Conservation (phyloP, 2,797 vertebrate species). For the Cirrhinus molitorella region DNA sequence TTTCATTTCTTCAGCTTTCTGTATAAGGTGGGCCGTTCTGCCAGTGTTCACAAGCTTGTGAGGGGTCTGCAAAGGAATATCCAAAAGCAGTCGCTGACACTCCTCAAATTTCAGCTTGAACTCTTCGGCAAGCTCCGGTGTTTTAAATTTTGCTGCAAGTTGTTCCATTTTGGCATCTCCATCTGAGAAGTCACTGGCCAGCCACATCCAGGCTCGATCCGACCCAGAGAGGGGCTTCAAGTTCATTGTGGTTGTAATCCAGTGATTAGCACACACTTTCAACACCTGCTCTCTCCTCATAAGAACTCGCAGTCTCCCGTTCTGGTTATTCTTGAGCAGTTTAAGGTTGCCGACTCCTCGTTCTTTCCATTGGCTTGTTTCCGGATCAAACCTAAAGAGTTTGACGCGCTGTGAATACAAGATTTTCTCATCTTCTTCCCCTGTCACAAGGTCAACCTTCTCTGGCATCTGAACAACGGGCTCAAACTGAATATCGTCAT, state of each 20-base stretch:
- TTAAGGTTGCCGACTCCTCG: slow-evolving; percentile 94
- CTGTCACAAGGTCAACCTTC: slow-evolving; percentile 93
- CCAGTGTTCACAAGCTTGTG: slow-evolving; percentile 96
- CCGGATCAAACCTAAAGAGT: slow-evolving; percentile 92
- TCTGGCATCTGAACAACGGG: slow-evolving; percentile 98
- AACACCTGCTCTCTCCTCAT: slow-evolving; percentile 98
- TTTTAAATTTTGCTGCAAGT: slow-evolving; percentile 97
- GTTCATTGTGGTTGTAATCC: slow-evolving; percentile 99
- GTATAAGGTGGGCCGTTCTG: slow-evolving; percentile 93
- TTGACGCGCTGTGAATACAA: slow-evolving; percentile 94
- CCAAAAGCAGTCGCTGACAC: slow-evolving; percentile 91
- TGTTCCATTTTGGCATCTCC: slow-evolving; percentile 92
- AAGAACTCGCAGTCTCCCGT: slow-evolving; percentile 91
- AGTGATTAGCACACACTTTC: slow-evolving; percentile 98
- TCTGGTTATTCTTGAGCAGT: slow-evolving; percentile 90
- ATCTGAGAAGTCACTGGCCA: slow-evolving; percentile 95
- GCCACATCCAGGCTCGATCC: slow-evolving; percentile 97
- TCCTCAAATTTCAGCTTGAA: slow-evolving; percentile 97
- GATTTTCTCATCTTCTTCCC: slow-evolving; percentile 94
- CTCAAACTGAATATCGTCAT: slow-evolving; percentile 97
- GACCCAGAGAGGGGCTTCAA: slow-evolving; percentile 93
- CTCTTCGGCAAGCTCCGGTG: slow-evolving; percentile 89
- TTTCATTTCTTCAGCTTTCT: slow-evolving; percentile 99
- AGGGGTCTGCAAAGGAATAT: slow-evolving; percentile 97
- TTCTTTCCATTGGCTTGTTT: slow-evolving; percentile 95